A percentile compares a stretch with the other conserved stretches of the same genome.
Conservation (phyloP, 2,888 invertebrate species). For the Pyrocoelia pectoralis region DNA sequence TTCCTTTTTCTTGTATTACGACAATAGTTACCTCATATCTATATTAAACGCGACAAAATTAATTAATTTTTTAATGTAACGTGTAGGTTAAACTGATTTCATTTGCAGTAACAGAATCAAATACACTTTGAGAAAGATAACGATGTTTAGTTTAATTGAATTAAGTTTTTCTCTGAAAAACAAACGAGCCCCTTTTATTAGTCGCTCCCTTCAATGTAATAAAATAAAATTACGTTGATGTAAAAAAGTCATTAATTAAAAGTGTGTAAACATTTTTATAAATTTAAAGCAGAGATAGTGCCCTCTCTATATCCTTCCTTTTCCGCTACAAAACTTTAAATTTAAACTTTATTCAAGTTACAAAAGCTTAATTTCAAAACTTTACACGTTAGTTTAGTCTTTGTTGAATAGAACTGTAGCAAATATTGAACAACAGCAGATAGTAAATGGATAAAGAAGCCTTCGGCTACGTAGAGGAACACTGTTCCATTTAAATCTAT, state of each 20-base stretch:
- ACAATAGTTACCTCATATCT: too few species aligned
- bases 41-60: too few species aligned
- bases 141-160: too few species aligned
- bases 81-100: too few species aligned
- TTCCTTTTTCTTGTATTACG: too few species aligned
- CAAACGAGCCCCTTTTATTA: neutral
- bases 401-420: conserved; percentile 8
- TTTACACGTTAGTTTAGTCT: conserved; percentile 4
- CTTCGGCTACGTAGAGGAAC: conserved; percentile 19
- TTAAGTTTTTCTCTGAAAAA: too few species aligned
- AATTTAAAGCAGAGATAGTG: neutral
- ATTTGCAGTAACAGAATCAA: too few species aligned
- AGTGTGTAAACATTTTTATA: conserved; percentile 1
- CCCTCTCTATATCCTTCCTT: neutral
- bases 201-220: neutral
- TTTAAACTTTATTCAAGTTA: conserved; percentile 2
- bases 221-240: neutral
- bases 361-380: conserved; percentile 9
- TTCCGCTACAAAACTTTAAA: neutral
- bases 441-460: conserved; percentile 18
- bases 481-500: conserved; percentile 24
- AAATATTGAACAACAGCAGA: conserved; percentile 12
- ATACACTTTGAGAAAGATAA: too few species aligned
- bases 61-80: too few species aligned
- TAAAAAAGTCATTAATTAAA: conserved; percentile 8